These are phyloP conservation scores for Fissipunctia ypsillon DNA, from an alignment of 2,888 invertebrate genomes.

Conservation along the genomic window DNA sequence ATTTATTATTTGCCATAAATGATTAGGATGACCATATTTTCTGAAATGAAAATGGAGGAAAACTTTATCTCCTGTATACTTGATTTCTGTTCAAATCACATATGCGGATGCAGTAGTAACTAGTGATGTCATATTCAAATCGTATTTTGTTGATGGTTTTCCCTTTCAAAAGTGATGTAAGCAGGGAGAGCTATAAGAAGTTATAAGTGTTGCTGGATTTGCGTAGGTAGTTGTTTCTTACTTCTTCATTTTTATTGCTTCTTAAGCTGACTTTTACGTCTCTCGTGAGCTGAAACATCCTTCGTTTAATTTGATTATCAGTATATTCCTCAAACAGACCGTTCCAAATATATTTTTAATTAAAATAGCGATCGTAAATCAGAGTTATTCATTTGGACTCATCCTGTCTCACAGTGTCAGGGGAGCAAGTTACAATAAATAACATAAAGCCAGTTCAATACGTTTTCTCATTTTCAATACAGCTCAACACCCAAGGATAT, in stretches of 20 bases:
- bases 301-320: constrained; percentile 38
- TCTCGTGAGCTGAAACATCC: constrained; percentile 36
- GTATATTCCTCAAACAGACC: constrained; percentile 3
- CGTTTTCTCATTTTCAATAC: constrained; percentile 41
- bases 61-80: constrained; percentile 17
- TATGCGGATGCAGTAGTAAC: constrained; percentile 47
- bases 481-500: constrained; percentile 38
- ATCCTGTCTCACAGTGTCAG: background rate
- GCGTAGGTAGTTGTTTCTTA: constrained; percentile 23
- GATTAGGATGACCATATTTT: constrained; percentile 12
- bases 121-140: constrained; percentile 57
- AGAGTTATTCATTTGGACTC: constrained; percentile 16
- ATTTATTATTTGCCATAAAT: constrained; percentile 38
- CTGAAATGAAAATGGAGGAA: constrained; percentile 5
- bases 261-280: constrained; percentile 50
- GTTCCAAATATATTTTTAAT: constrained; percentile 14
- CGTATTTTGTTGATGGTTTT: constrained; percentile 28
- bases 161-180: constrained; percentile 46
- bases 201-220: constrained; percentile 32
- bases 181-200: constrained; percentile 22
- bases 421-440: constrained; percentile 14
- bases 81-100: constrained; percentile 37
- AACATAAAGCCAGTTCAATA: constrained; percentile 16
- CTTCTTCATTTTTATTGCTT: constrained; percentile 37
- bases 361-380: constrained; percentile 11